phyloP scores from a whole-genome alignment of 2,797 vertebrate species.

The Poliocrania exsul region DNA sequence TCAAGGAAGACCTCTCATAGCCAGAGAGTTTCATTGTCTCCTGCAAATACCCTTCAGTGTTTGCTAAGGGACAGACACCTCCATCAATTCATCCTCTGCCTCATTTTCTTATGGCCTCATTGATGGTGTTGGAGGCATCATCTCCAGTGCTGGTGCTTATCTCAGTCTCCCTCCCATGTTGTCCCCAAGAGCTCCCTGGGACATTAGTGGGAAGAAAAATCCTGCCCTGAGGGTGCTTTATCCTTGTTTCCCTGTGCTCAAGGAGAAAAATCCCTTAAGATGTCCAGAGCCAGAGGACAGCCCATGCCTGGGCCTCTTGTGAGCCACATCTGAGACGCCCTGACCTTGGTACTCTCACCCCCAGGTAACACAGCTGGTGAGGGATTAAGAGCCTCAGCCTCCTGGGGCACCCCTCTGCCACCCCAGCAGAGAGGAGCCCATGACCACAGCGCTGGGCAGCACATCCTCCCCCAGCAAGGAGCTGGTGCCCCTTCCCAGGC shows the following conservation, averaged over 20 bases:
- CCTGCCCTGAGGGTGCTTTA: background rate
- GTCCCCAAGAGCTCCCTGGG: background rate
- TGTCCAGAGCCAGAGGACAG: background rate
- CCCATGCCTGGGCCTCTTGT: background rate
- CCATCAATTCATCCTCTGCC: background rate
- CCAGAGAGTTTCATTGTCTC: background rate
- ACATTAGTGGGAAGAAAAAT: background rate
- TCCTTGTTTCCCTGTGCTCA: background rate
- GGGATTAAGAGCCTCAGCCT: background rate
- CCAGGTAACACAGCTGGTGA: background rate
- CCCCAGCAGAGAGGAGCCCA: background rate
- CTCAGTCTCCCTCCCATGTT: background rate
- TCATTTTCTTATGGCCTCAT: background rate
- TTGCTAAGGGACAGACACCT: background rate
- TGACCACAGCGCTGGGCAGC: rapidly evolving
- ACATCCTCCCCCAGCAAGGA: background rate
- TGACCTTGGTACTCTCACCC: background rate
- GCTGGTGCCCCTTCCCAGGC: background rate
- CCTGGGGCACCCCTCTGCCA: background rate
- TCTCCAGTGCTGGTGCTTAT: background rate
- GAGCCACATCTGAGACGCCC: background rate
- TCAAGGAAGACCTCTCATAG: background rate
- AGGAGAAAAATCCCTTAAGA: background rate
- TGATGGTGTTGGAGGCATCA: background rate
- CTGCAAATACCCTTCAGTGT: background rate